Evolutionary conservation across 1,140 invertebrate genomes (phyloP).

Genomic region (Apis laboriosa): DNA sequence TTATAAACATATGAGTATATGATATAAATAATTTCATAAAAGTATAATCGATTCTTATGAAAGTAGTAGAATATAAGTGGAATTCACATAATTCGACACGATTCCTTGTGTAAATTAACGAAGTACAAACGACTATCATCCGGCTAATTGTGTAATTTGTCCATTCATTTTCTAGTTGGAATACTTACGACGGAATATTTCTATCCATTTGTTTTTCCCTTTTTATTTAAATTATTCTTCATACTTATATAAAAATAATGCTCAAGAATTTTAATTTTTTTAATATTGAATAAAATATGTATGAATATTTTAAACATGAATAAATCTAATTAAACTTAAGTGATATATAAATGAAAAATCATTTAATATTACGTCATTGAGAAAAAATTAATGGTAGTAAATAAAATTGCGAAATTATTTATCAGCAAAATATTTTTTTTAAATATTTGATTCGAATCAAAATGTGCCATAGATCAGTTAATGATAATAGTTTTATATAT

Average conservation of each 20-base stretch:
- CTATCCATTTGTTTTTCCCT: neutral
- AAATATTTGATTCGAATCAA: slow-evolving; percentile 15
- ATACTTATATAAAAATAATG: neutral
- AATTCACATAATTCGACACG: slow-evolving; percentile 55
- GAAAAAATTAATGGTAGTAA: neutral
- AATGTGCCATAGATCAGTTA: neutral
- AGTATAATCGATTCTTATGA: neutral
- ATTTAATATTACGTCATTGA: neutral
- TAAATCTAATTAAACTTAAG: no score
- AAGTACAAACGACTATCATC: slow-evolving; percentile 51
- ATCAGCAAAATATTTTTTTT: neutral
- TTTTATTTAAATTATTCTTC: neutral
- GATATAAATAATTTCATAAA: neutral
- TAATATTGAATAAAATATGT: no score
- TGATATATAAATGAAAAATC: neutral
- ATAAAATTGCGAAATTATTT: neutral
- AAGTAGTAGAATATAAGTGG: slow-evolving; percentile 17
- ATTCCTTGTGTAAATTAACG: slow-evolving; percentile 56
- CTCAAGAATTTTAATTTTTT: neutral
- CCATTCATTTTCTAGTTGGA: slow-evolving; percentile 19
- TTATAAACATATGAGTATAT: no score
- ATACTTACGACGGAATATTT: neutral
- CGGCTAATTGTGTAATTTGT: slow-evolving; percentile 32
- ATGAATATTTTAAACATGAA: no score
- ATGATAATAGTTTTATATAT: neutral